Percentiles rank a stretch among this genome's conserved stretches.
phyloP scores from a whole-genome alignment of 2,888 invertebrate genomes.

The Aplocera efformata region DNA sequence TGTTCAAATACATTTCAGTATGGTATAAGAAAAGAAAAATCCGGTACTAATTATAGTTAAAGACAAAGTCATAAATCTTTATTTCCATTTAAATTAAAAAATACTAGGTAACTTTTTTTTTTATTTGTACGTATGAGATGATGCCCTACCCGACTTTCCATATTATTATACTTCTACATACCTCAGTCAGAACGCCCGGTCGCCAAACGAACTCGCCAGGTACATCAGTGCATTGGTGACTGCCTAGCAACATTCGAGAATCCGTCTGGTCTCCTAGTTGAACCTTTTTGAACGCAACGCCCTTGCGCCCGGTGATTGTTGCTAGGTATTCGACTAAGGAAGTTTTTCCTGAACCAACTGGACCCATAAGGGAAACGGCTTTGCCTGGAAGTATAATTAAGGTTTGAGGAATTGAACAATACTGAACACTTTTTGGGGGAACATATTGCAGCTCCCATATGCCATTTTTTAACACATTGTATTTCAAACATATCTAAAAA shows the following conservation, averaged over 20 bases:
- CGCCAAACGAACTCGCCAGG: constrained; percentile 99
- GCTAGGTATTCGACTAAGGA: constrained; percentile 93
- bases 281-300: constrained; percentile 84
- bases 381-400: constrained; percentile 53
- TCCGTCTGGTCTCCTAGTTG: constrained; percentile 99
- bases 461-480: no score
- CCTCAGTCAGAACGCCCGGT: constrained; percentile 94
- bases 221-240: constrained; percentile 96
- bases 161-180: no score
- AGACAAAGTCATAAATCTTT: no score
- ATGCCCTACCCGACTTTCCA: no score
- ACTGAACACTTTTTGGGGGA: no score
- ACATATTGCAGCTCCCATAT: no score
- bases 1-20: no score
- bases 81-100: no score
- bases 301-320: constrained; percentile 84
- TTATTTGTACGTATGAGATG: not conserved
- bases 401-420: not conserved
- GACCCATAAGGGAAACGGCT: constrained; percentile 89
- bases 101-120: not conserved
- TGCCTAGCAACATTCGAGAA: constrained; percentile 95
- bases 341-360: constrained; percentile 97
- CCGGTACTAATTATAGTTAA: no score
- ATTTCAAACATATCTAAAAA: no score
- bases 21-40: no score